A percentile compares a stretch with the other conserved stretches of the same genome.
Conservation (phyloP, 2,113 vertebrate species). For the Myocastor coypus region DNA sequence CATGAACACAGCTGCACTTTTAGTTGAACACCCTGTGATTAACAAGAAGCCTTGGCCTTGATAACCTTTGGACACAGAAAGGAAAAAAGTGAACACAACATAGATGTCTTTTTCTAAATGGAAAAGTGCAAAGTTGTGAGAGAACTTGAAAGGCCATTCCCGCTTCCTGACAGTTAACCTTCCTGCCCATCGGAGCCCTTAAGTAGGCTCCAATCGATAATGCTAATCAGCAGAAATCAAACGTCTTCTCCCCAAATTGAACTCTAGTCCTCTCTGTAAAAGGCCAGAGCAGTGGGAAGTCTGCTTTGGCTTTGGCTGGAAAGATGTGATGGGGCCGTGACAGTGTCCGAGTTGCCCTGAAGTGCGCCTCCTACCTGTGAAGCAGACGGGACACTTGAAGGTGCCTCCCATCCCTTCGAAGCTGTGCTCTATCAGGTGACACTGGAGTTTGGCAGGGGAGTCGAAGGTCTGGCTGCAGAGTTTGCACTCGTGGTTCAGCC, state of each 20-base stretch:
- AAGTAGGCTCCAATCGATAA: slow-evolving; percentile 79
- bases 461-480: slow-evolving; percentile 99
- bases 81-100: slow-evolving; percentile 59
- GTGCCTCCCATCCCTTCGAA: slow-evolving; percentile 99
- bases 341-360: neutral
- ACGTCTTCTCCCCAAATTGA: slow-evolving; percentile 77
- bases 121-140: slow-evolving; percentile 58
- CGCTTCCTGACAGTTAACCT: slow-evolving; percentile 76
- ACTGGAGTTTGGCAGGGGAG: slow-evolving; percentile 99
- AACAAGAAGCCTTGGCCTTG: slow-evolving; percentile 64
- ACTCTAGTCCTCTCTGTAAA: slow-evolving; percentile 57
- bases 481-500: slow-evolving; percentile 98
- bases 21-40: slow-evolving; percentile 4
- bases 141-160: slow-evolving; percentile 78
- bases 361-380: slow-evolving; percentile 92
- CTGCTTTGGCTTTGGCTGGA: neutral
- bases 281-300: slow-evolving; percentile 59
- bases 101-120: slow-evolving; percentile 67
- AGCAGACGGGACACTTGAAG: slow-evolving; percentile 99
- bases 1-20: neutral
- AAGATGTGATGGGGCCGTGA: neutral
- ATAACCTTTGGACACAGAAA: slow-evolving; percentile 65
- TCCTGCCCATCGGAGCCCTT: slow-evolving; percentile 72
- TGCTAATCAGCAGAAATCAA: slow-evolving; percentile 81
- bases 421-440: slow-evolving; percentile 99